Conservation (phyloP, 1,140 invertebrate species). For the Pseudomyrmex flavicornis region DNA sequence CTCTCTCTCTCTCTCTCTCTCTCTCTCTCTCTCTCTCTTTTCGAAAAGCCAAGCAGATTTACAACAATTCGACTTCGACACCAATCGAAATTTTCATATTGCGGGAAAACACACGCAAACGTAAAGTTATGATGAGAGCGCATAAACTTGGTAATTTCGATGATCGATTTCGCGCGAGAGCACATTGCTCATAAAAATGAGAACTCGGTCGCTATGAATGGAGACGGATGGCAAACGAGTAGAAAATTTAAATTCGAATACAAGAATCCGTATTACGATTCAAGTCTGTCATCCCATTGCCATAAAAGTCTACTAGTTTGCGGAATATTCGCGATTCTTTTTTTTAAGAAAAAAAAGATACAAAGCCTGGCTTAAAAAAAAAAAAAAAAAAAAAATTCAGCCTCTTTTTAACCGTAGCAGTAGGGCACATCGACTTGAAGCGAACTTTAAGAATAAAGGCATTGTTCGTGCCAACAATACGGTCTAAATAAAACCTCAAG, state of each 20-base stretch:
- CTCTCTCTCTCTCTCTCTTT: not conserved
- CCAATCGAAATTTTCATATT: not conserved
- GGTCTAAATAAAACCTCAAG: not conserved
- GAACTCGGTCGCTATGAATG: not conserved
- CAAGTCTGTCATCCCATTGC: slow-evolving; percentile 1
- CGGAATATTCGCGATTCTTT: slow-evolving; percentile 6
- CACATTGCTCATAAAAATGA: slow-evolving; percentile 35
- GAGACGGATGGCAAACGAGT: slow-evolving; percentile 14
- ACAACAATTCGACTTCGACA: slow-evolving; percentile 16
- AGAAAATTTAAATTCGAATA: not conserved
- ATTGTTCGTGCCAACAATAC: slow-evolving; percentile 8
- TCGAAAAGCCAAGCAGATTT: not conserved
- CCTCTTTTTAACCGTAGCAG: not conserved
- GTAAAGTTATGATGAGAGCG: not conserved
- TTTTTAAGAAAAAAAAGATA: not conserved
- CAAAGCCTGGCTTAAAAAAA: not conserved
- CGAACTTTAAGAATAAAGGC: slow-evolving; percentile 9
- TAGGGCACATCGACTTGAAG: not conserved
- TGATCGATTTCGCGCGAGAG: slow-evolving; percentile 32
- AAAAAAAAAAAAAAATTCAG: slow-evolving; percentile 13
- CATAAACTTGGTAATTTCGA: slow-evolving; percentile 21
- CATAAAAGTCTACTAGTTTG: slow-evolving; percentile 30
- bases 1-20: no score
- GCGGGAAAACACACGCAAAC: not conserved
- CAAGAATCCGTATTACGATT: not conserved